Evolutionary conservation across 2,888 invertebrate genomes (phyloP), one percentile per base, ranked within the genome.

Genomic region (Hypselothyrea guttata): DNA sequence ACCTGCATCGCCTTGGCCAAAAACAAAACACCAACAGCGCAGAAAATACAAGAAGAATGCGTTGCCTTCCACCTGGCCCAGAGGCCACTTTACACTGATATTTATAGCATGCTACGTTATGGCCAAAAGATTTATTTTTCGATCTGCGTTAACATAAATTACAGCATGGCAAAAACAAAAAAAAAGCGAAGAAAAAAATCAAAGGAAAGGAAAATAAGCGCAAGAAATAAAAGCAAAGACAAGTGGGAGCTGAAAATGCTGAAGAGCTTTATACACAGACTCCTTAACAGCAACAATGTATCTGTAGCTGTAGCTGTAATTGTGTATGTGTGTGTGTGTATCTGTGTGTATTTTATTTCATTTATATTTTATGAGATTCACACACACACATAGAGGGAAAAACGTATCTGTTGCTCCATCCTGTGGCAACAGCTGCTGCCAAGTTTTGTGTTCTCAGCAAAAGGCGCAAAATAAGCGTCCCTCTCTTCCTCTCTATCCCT

Each of bases 361-460:
- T 72, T 72, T 72, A 71, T 68, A 68, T 71, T 71, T 71, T 68
- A 71, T 72, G 72, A 69, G 57, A 72, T 63, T 64, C 46, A 54
- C 37, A 37, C 49, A 49, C 11, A 57, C 51, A 61, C 18, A 61
- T 5, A 22, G 3, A 62, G 67, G 45, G 52, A 46, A 64, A 75
- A 79, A 79, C 35, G 81, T 77, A 77, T 79, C 77, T 77, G 77
- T 77, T 77, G 75, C 75, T 77, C 68, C 67, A 68, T 77, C 81
- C 76, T 75, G 75, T 67, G 58, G 71, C 68, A 68, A 68, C 71
- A 69, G 65, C 61, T 68, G 71, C 79, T 79, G 75, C 75, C 69
- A 74, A 64, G 62, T 55, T 75, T 44, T 48, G 61, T 65, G 70
- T 62, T 63, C 67, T 47, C 49, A 58, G 57, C 62, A 53, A 71